Percentiles rank a stretch among this genome's conserved stretches.
Conservation (phyloP, 2,888 invertebrate genomes). For the Erebia ligea region DNA sequence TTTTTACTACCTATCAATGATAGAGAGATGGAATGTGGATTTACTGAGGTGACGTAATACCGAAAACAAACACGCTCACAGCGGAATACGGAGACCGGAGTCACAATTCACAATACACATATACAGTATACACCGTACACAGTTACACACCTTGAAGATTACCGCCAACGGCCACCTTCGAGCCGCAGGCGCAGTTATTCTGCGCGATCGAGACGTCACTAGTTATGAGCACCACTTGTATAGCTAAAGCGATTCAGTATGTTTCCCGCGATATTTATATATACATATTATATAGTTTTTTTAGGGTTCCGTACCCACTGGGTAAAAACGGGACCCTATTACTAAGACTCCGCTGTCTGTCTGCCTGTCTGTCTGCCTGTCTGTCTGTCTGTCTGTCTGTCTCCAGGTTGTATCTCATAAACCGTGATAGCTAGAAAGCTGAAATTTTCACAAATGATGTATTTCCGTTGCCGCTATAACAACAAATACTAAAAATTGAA, state of each 20-base stretch:
- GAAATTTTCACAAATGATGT: too few species aligned
- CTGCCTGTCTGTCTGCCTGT: too few species aligned
- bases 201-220: conserved; percentile 50
- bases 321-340: too few species aligned
- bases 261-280: conserved; percentile 28
- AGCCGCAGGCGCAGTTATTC: conserved; percentile 52
- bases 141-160: conserved; percentile 57
- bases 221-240: conserved; percentile 38
- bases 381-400: too few species aligned
- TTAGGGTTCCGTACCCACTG: too few species aligned
- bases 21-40: conserved; percentile 44
- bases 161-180: conserved; percentile 24
- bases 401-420: too few species aligned
- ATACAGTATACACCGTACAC: conserved; percentile 28
- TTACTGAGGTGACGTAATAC: conserved; percentile 68
- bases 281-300: conserved; percentile 13
- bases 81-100: conserved; percentile 36
- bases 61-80: conserved; percentile 68
- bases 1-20: conserved; percentile 50
- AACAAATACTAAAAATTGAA: too few species aligned
- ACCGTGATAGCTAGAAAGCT: too few species aligned
- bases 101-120: conserved; percentile 21
- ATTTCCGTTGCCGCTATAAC: too few species aligned
- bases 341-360: too few species aligned
- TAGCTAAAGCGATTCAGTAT: conserved; percentile 12